A percentile compares a stretch with the other conserved stretches of the same genome.
phyloP scores from a whole-genome alignment of 2,888 invertebrate genomes.

The Elmis aenea region DNA sequence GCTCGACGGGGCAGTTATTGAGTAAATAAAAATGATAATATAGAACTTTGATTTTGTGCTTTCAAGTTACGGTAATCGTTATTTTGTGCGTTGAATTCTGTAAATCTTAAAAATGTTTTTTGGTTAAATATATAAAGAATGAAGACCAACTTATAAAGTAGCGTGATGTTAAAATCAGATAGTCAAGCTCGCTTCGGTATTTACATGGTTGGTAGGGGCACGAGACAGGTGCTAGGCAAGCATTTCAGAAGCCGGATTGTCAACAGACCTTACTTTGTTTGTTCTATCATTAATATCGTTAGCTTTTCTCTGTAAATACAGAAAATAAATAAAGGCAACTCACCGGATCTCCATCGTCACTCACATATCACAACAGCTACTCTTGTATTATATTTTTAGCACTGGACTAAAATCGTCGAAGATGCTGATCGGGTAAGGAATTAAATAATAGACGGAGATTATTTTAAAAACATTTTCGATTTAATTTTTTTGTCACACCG shows the following conservation, averaged over 20 bases:
- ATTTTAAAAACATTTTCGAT: conserved; percentile 45
- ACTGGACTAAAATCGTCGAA: background rate
- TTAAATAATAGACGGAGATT: conserved; percentile 24
- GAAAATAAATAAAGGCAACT: conserved; percentile 30
- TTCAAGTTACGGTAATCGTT: too few relatives aligned
- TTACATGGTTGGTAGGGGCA: conserved; percentile 26
- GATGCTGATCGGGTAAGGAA: conserved; percentile 6
- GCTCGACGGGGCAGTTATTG: too few relatives aligned
- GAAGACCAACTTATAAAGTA: too few relatives aligned
- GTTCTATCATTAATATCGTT: conserved; percentile 30
- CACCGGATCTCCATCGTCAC: conserved; percentile 23
- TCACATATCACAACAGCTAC: conserved; percentile 9
- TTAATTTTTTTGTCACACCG: conserved; percentile 47
- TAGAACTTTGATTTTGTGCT: too few relatives aligned
- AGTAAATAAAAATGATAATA: too few relatives aligned
- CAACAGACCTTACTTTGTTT: conserved; percentile 23
- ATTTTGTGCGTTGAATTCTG: too few relatives aligned
- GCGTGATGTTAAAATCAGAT: conserved; percentile 18
- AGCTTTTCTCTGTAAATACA: conserved; percentile 27
- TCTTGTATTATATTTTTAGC: conserved; percentile 3
- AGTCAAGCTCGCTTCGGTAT: conserved; percentile 19
- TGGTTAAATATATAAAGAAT: too few relatives aligned
- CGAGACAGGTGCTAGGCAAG: conserved; percentile 26
- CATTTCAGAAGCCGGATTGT: conserved; percentile 19
- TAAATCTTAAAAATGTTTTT: too few relatives aligned